Percentiles rank a stretch among this genome's conserved stretches.
phyloP scores from a whole-genome alignment of 2,888 invertebrate genomes.

The Netelia inedita region DNA sequence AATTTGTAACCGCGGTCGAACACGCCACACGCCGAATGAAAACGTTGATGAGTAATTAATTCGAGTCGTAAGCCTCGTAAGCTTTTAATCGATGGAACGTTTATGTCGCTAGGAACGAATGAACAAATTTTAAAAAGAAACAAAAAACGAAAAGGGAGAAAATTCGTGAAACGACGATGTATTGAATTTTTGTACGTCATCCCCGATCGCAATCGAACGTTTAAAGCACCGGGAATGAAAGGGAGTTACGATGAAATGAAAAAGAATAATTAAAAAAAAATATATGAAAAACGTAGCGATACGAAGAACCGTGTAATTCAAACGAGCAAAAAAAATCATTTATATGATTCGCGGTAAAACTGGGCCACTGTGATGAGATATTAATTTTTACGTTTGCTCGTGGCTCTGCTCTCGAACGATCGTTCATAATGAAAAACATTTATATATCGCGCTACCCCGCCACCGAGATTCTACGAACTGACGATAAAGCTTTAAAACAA shows the following conservation, averaged over 20 bases:
- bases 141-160: conserved; percentile 1
- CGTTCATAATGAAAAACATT: not conserved
- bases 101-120: not conserved
- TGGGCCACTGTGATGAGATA: not conserved
- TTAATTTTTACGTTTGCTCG: not conserved
- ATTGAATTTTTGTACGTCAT: not conserved
- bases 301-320: not conserved
- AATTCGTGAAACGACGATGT: not conserved
- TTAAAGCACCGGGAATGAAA: not conserved
- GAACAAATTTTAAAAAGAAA: conserved; percentile 8
- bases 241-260: not conserved
- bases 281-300: conserved; percentile 10
- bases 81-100: conserved; percentile 33
- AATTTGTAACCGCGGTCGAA: conserved; percentile 52
- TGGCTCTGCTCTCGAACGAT: not conserved
- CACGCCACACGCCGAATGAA: conserved; percentile 4
- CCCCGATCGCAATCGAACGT: not conserved
- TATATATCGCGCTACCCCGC: not conserved
- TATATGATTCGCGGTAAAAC: conserved; percentile 13
- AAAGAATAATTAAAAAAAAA: not conserved
- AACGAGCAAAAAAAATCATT: not conserved
- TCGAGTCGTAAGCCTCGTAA: conserved; percentile 27
- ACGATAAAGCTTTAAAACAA: too few relatives aligned
- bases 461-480: too few relatives aligned
- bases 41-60: conserved; percentile 59